Conservation (phyloP, 2,113 vertebrate species). For the Larimichthys crocea region DNA sequence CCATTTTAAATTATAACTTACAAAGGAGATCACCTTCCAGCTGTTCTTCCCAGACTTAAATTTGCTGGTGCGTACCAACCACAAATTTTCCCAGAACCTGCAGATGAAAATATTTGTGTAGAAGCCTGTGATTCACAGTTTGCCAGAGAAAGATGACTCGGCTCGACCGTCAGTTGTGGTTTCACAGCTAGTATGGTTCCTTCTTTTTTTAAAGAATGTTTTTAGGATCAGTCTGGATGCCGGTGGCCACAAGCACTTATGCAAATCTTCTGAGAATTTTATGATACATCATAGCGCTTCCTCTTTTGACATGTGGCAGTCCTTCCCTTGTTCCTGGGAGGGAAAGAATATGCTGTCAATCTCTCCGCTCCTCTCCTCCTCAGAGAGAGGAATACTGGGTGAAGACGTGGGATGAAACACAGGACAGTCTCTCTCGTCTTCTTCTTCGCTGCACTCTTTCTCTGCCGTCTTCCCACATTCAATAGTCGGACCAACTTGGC, state of each 20-base stretch:
- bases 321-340: constrained; percentile 85
- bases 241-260: background rate
- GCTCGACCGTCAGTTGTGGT: background rate
- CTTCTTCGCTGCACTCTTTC: constrained; percentile 37
- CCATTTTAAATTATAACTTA: constrained; percentile 47
- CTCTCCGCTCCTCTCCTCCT: constrained; percentile 75
- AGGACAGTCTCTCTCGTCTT: constrained; percentile 42
- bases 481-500: constrained; percentile 51
- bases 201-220: background rate
- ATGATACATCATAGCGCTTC: constrained; percentile 69
- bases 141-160: constrained; percentile 10
- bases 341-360: constrained; percentile 77
- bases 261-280: constrained; percentile 17
- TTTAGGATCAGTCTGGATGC: background rate
- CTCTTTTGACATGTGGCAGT: constrained; percentile 84
- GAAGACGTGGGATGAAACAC: constrained; percentile 67
- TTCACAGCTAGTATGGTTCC: constrained; percentile 25
- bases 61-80: background rate
- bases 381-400: constrained; percentile 75
- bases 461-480: constrained; percentile 35
- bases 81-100: constrained; percentile 28
- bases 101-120: constrained; percentile 9
- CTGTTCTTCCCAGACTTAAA: constrained; percentile 28
- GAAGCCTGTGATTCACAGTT: constrained; percentile 17
- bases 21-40: constrained; percentile 23